Conservation (phyloP, 2,888 invertebrate genomes). For the Nineta flava region DNA sequence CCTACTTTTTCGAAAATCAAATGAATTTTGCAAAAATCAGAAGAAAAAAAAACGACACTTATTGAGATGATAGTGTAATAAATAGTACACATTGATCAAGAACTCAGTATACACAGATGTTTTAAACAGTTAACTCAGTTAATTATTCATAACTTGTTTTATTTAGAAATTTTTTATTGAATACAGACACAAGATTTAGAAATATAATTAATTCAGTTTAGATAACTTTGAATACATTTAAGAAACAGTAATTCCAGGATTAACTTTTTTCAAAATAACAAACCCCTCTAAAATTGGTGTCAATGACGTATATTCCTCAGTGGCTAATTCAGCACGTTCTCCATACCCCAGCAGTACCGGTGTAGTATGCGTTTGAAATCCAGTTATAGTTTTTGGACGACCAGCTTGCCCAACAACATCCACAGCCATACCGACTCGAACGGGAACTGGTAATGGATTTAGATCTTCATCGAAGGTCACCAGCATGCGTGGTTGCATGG, state of each 20-base stretch:
- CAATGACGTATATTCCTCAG: conserved; percentile 83
- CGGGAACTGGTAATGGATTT: conserved; percentile 78
- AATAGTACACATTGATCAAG: too few relatives aligned
- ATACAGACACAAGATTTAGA: too few relatives aligned
- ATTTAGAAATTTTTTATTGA: too few relatives aligned
- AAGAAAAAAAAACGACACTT: too few relatives aligned
- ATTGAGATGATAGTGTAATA: too few relatives aligned
- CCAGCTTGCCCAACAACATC: conserved; percentile 99
- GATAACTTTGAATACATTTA: not conserved
- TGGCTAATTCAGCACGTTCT: conserved; percentile 93
- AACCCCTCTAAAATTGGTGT: conserved; percentile 97
- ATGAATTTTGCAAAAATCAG: too few relatives aligned
- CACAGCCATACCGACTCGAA: conserved; percentile 86
- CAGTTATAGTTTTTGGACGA: conserved; percentile 97
- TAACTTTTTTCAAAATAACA: conserved; percentile 54
- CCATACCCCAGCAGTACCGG: conserved; percentile 91
- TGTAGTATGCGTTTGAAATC: conserved; percentile 97
- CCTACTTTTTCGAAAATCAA: too few relatives aligned
- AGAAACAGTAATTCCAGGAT: not conserved
- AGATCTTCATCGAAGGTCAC: conserved; percentile 90
- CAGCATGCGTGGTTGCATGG: conserved; percentile 97
- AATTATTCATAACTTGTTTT: too few relatives aligned
- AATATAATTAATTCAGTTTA: too few relatives aligned
- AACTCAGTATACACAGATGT: too few relatives aligned
- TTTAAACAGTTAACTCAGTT: too few relatives aligned